phyloP scores from a whole-genome alignment of 2,113 vertebrate genomes.

The Ciconia maguari region DNA sequence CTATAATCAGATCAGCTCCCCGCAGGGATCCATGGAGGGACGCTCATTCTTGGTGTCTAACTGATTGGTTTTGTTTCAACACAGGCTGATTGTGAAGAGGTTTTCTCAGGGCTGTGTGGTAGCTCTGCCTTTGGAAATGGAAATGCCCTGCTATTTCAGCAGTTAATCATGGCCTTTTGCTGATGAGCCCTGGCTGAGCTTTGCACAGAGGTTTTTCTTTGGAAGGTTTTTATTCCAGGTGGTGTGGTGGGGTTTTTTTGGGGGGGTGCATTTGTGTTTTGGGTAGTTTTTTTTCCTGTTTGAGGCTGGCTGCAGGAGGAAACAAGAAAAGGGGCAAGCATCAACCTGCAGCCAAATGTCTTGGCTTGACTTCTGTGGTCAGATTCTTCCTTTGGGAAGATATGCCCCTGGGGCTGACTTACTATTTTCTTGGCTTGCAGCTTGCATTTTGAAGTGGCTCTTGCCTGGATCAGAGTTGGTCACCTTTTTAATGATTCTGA shows the following conservation, averaged over 20 bases:
- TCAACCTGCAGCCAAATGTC: background rate
- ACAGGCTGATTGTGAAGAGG: slow-evolving; percentile 60
- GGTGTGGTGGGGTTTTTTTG: background rate
- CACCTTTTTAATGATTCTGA: background rate
- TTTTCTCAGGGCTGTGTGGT: slow-evolving; percentile 4
- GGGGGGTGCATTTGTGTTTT: too few relatives aligned
- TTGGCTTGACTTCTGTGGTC: background rate
- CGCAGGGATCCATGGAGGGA: background rate
- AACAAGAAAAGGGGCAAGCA: background rate
- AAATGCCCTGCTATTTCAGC: slow-evolving; percentile 6
- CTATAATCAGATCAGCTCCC: slow-evolving; percentile 45
- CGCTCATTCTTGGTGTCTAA: slow-evolving; percentile 3
- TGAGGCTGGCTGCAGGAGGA: background rate
- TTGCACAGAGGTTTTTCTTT: background rate
- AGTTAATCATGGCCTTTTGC: background rate
- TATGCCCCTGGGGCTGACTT: background rate
- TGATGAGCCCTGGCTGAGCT: slow-evolving; percentile 17
- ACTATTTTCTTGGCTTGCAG: background rate
- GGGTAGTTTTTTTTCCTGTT: background rate
- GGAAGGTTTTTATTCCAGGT: background rate
- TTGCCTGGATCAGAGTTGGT: background rate
- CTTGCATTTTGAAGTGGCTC: background rate
- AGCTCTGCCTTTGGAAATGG: slow-evolving; percentile 7
- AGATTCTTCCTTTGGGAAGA: background rate
- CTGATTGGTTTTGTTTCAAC: slow-evolving; percentile 61